Percentiles rank a stretch among this genome's conserved stretches.
Evolutionary conservation across 1,140 invertebrate species (phyloP).

Genomic region (Formica selysi): DNA sequence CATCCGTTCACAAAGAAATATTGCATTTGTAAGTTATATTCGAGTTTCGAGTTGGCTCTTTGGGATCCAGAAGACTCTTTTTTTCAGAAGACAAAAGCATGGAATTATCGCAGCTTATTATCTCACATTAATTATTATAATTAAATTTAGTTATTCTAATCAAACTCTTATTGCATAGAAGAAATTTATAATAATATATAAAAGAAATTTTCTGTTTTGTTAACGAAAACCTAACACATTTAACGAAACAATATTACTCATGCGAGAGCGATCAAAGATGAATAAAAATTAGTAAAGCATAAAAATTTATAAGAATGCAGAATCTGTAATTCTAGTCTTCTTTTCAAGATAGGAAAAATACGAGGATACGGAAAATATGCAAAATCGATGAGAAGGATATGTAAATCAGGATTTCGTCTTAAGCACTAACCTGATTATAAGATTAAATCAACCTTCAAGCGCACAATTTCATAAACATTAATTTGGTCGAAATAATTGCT

Average conservation of each 20-base stretch:
- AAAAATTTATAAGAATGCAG: too few relatives aligned
- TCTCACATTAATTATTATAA: not conserved
- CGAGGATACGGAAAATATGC: not conserved
- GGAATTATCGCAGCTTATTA: constrained; percentile 11
- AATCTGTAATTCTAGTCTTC: not conserved
- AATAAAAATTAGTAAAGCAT: constrained; percentile 8
- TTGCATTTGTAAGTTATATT: not conserved
- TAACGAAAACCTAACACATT: not conserved
- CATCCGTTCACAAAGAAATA: constrained; percentile 16
- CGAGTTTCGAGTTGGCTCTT: not conserved
- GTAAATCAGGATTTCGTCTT: not conserved
- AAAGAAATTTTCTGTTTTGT: not conserved
- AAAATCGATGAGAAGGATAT: not conserved
- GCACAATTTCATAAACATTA: not conserved
- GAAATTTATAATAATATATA: not conserved
- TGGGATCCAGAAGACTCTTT: not conserved
- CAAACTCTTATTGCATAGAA: not conserved
- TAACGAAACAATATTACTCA: not conserved
- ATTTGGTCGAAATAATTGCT: not conserved
- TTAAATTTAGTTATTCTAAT: constrained; percentile 29
- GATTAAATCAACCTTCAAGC: not conserved
- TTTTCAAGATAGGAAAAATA: not conserved
- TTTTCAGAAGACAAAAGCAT: not conserved
- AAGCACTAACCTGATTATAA: not conserved
- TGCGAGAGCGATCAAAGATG: not conserved